Evolutionary conservation across 2,888 invertebrate genomes (phyloP), one percentile per base, ranked within the genome.

Genomic region (Lobophora halterata): DNA sequence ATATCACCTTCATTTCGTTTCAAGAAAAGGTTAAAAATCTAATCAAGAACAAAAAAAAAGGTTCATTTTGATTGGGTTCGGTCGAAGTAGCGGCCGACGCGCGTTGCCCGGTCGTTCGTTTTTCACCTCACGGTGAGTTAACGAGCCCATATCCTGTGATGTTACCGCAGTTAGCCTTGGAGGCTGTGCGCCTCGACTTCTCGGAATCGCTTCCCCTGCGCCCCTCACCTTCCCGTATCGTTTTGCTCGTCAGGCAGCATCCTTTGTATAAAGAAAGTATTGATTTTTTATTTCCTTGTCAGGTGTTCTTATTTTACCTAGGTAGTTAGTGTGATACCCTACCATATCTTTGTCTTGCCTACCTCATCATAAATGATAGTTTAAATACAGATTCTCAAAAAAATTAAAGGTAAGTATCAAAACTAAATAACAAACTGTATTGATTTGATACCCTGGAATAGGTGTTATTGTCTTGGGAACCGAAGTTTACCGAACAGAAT

Each of bases 141-240:
- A 85, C 80, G 78, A 81, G 80, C 74, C 49, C 54, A 42, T 50
- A 58, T 64, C 65, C 58, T 82, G 73, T 83, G 82, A 83, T 77
- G 79, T 80, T 76, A 70, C 82, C 83, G 81, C 82, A 63, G 61
- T 60, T 63, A 69, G 71, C 69, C 72, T 72, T 63, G 71, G 79
- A 79, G 73, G 73, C 73, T 75, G 70, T 61, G 62, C 63, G 56
- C 58, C 68, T 67, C 64, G 57, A 67, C 68, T 86, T 86, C 86
- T 81, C 71, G 65, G 86, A 85, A 86, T 70, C 69, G 77, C 52
- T 63, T 55, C 56, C 59, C 55, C 54, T 52, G 45, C 55, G 35
- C 41, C 61, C 56, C 61, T 55, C 48, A 38, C 43, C 56, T 55
- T 58, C 61, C 65, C 60, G 53, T 60, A 69, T 71, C 71, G 62